Base-by-base conservation (phyloP, 2,113 vertebrate genomes). In the Pygoscelis antarcticus region DNA sequence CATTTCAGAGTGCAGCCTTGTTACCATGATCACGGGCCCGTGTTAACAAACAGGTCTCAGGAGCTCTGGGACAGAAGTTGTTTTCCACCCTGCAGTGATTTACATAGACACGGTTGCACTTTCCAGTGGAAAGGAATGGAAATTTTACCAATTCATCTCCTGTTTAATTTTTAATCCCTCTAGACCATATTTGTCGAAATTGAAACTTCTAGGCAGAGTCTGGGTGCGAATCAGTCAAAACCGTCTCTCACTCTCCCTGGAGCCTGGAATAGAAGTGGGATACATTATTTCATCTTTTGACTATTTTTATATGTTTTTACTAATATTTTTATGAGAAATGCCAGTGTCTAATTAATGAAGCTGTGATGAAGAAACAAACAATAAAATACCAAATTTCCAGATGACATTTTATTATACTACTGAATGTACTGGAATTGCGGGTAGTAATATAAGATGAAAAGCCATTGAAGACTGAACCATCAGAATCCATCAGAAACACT, bases 241-340 rank as follows among this genome's bases (percentile, higher is more conserved):
- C 1, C 0, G 0, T 84, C 32, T 51, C n/a, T 77, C 32, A 47
- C 9, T 78, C 19, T 42, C 29, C 10, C 29, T 74, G 44, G 20
- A 47, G 9, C 15, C 7, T 77, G 23, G 44, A 64, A 38, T n/a
- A 72, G 5, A 52, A 80, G 11, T 36, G 5, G 8, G 47, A 62
- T 47, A 64, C 4, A 30, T 82, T 7, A 34, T 70, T 91, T 91
- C 1, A 8, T 42, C 3, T 51, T 94, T 71, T 57, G 17, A 62
- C 3, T 34, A 38, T 51, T 81, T 71, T 49, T 23, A 49, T n/a
- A 5, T 44, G 7, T 42, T 88, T 71, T 78, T 75, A 34, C 25
- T 40, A 17, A 38, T 78, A 30, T 51, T 93, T 62, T 34, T 26
- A 30, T 23, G 32, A n/a, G 13, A 60, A 71, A 76, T 61, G 0